phyloP scores from a whole-genome alignment of 2,888 invertebrate species.

The Leptothorax acervorum region DNA sequence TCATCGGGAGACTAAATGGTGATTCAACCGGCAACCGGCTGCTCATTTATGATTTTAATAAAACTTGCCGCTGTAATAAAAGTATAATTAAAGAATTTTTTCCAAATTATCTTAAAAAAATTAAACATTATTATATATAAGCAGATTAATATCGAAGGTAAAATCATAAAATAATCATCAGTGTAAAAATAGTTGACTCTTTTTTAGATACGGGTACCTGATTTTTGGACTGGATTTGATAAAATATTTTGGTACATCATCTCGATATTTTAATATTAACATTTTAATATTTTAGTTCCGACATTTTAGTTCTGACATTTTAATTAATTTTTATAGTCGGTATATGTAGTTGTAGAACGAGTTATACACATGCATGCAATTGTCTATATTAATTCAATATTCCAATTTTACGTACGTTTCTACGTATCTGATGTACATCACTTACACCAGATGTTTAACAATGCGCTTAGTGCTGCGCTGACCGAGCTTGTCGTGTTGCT shows the following conservation, averaged over 20 bases:
- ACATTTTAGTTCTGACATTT: background rate
- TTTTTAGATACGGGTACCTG: background rate
- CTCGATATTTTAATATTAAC: slow-evolving; percentile 35
- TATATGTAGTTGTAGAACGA: background rate
- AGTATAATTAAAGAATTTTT: background rate
- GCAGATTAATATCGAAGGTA: background rate
- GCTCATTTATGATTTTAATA: slow-evolving; percentile 36
- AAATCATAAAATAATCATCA: background rate
- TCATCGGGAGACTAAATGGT: slow-evolving; percentile 22
- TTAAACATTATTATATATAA: background rate
- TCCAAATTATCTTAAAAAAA: background rate
- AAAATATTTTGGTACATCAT: background rate
- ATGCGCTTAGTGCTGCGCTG: background rate
- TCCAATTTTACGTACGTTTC: slow-evolving; percentile 2
- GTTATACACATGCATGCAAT: background rate
- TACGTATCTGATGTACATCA: slow-evolving; percentile 3
- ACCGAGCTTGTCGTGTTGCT: background rate
- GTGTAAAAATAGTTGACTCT: background rate
- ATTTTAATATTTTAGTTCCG: slow-evolving; percentile 38
- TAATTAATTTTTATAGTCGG: slow-evolving; percentile 14
- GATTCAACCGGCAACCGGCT: slow-evolving; percentile 32
- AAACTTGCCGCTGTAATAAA: slow-evolving; percentile 18
- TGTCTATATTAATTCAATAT: slow-evolving; percentile 29
- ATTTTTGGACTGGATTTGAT: background rate
- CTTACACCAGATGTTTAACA: slow-evolving; percentile 27